Evolutionary conservation across 2,113 vertebrate genomes (phyloP), one percentile per base, ranked within the genome.

Genomic region (Oriolus oriolus): DNA sequence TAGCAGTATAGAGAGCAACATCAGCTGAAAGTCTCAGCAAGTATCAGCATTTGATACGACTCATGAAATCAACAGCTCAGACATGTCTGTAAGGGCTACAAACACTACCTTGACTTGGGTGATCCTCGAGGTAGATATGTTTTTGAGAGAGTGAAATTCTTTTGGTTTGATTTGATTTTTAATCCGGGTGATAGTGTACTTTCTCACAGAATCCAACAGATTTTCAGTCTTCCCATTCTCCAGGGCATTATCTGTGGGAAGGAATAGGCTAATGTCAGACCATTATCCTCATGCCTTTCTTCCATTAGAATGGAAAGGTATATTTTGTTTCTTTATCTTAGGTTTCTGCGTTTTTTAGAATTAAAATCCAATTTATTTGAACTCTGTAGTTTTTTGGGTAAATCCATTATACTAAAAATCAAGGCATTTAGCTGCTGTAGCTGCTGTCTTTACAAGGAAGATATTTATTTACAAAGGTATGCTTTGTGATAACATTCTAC

Each of bases 401-500:
- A 91, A 82, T 56, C 39, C 41, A 82, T 68, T 75, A 56, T 12
- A 26, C 7, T 54, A 66, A 81, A 87, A 78, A 61, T 59, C 20
- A 92, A 65, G 23, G 3, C 18, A 68, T 64, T 79, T 42, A 59
- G 7, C 33, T 76, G 14, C 8, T 68, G 74, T 57, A 76, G 12
- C 28, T 79, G n/a, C 5, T 73, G 17, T 57, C 22, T 82, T 87
- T 49, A 31, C 6, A 7, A 66, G 50, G 56, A 88, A 89, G 18
- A 60, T 23, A 57, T 30, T 90, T 92, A 52, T 94, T 88, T 64
- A 53, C 11, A 71, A 79, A 87, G 10, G 39, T 27, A 64, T 42
- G 39, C 45, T 83, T 81, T 86, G 75, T 94, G 59, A 86, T 81
- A 93, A 77, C 10, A 42, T 24, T 73, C 21, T 49, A 54, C 11